Percentiles rank a stretch among this genome's conserved stretches.
phyloP scores from a whole-genome alignment of 2,888 invertebrate genomes.

The Plagodis dolabraria region DNA sequence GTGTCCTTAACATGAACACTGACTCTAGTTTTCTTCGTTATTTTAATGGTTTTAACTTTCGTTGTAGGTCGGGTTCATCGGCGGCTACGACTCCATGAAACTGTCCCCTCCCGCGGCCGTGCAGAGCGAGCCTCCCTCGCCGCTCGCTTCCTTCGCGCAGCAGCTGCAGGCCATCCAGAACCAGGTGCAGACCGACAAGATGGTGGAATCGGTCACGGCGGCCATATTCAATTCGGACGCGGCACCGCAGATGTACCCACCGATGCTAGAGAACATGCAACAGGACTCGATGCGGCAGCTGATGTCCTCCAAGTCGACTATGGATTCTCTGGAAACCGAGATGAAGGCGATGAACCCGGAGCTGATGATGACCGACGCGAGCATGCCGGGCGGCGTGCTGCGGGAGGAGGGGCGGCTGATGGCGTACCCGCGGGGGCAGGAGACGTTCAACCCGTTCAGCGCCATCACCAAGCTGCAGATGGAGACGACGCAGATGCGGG shows the following conservation, averaged over 20 bases:
- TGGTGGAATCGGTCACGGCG: slow-evolving; percentile 80
- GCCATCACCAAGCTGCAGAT: slow-evolving; percentile 71
- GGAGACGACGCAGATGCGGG: slow-evolving; percentile 60
- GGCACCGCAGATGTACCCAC: slow-evolving; percentile 67
- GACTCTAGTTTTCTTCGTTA: no score
- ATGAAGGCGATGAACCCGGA: slow-evolving; percentile 67
- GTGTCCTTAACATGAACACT: no score
- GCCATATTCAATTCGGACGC: slow-evolving; percentile 78
- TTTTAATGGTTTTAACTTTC: background rate
- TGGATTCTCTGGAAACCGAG: slow-evolving; percentile 56
- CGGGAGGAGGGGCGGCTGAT: slow-evolving; percentile 55
- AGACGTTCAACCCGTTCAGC: slow-evolving; percentile 68
- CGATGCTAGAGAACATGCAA: slow-evolving; percentile 49
- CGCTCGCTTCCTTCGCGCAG: slow-evolving; percentile 72
- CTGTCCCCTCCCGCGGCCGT: slow-evolving; percentile 75
- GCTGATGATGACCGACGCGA: slow-evolving; percentile 61
- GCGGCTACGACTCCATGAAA: slow-evolving; percentile 79
- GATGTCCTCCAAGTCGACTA: slow-evolving; percentile 57
- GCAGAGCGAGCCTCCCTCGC: slow-evolving; percentile 67
- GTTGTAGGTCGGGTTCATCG: slow-evolving; percentile 62
- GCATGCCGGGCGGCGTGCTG: slow-evolving; percentile 49
- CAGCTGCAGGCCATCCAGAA: slow-evolving; percentile 78
- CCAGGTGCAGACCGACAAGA: slow-evolving; percentile 81
- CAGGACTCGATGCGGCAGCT: slow-evolving; percentile 64
- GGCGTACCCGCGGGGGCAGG: slow-evolving; percentile 54